phyloP scores from a whole-genome alignment of 2,888 invertebrate species.

The Hipparchia sbordonii region DNA sequence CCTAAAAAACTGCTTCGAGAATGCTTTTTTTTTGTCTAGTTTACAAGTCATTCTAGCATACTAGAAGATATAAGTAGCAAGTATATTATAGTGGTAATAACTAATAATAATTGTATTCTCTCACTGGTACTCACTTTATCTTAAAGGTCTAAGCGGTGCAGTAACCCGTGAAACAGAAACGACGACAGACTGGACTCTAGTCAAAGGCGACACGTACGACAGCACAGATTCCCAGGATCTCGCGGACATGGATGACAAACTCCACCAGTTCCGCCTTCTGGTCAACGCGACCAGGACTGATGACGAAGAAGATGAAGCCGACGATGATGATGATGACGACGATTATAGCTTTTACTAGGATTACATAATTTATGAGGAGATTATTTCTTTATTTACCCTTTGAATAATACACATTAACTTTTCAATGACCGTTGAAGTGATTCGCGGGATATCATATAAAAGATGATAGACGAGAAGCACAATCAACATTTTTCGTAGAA shows the following conservation, averaged over 20 bases:
- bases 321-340: constrained; percentile 72
- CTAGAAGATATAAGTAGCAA: no score
- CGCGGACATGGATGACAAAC: constrained; percentile 61
- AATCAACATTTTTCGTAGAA: no score
- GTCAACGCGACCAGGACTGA: constrained; percentile 56
- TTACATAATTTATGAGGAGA: constrained; percentile 44
- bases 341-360: constrained; percentile 70
- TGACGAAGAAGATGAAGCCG: constrained; percentile 53
- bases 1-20: no score
- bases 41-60: no score
- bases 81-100: no score
- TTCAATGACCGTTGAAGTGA: no score
- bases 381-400: constrained; percentile 26
- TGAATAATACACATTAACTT: neutral
- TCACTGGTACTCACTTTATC: neutral
- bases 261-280: constrained; percentile 64
- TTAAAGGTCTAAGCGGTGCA: constrained; percentile 62
- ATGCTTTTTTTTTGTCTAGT: no score
- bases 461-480: no score
- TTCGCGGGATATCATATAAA: no score
- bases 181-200: constrained; percentile 63
- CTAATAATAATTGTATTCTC: no score
- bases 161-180: constrained; percentile 56
- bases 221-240: constrained; percentile 55
- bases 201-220: constrained; percentile 57